Base-by-base conservation (phyloP, 2,888 invertebrate genomes). In the Lasioglossum malachurum region DNA sequence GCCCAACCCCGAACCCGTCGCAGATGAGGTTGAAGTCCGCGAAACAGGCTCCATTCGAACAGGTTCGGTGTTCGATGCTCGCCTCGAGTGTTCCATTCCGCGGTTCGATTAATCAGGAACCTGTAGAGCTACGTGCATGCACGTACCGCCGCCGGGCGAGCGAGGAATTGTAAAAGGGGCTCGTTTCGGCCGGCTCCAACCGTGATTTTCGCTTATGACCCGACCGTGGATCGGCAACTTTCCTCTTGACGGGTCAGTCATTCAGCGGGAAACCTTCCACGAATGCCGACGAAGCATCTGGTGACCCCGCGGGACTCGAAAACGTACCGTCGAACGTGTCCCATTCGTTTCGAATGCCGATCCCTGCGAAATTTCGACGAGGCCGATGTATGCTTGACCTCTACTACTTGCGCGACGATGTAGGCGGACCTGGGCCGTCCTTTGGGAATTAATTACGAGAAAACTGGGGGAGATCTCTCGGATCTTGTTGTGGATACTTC, bases 61-160 rank as follows among this genome's bases (percentile, higher is more conserved):
- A 31, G 41, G 53, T 69, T 31, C 31, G 31, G 16, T 75, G 67
- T 57, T 60, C 57, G 41, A 41, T 78, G 72, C 80, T 44, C 69
- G 73, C 82, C 38, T 46, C 72, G 80, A 80, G 53, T 73, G 78
- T 82, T 78, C 72, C 16, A 71, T 72, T 75, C 80, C 73, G 60
- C 49, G 74, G 75, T 75, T 27, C 86, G 80, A 86, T 87, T 87
- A 87, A 87, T 86, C 83, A 78, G 49, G 79, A 80, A 82, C 78
- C 75, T 78, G 82, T 80, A 60, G 74, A 57, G 64, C 64, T 31
- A 64, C 82, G 57, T 31, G 73, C 71, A 74, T 44, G 75, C 16
- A 69, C 27, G 14, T 80, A 69, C 71, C 31, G 1, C 12, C 23
- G 57, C 4, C 10, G 16, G 16, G n/a, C 5, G 14, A 57, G 27